Conservation (phyloP, 2,888 invertebrate genomes). For the Tetramorium bicarinatum region DNA sequence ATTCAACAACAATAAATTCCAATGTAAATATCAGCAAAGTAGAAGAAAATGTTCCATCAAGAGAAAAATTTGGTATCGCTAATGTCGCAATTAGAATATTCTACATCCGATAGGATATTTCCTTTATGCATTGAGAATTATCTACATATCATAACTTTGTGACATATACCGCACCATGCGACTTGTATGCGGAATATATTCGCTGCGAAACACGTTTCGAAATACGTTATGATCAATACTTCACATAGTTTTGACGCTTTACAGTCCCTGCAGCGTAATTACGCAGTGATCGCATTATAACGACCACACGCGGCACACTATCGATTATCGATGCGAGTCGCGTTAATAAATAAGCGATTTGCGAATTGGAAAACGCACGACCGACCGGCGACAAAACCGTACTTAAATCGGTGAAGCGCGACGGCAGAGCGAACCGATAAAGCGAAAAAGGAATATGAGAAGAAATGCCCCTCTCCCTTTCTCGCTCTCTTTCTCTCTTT, state of each 20-base stretch:
- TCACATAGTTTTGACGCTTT: slow-evolving; percentile 43
- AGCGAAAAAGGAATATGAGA: slow-evolving; percentile 58
- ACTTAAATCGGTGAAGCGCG: slow-evolving; percentile 57
- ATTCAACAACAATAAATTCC: background rate
- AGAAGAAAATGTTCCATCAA: too few relatives aligned
- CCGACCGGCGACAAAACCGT: slow-evolving; percentile 58
- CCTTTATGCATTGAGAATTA: background rate
- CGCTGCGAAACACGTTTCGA: slow-evolving; percentile 27
- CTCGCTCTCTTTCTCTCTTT: slow-evolving; percentile 68
- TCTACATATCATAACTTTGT: slow-evolving; percentile 6
- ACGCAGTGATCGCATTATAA: slow-evolving; percentile 52
- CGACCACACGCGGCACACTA: slow-evolving; percentile 25
- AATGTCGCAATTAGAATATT: slow-evolving; percentile 8
- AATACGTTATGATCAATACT: slow-evolving; percentile 43
- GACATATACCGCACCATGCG: background rate
- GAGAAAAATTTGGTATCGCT: background rate
- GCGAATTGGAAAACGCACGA: slow-evolving; percentile 53
- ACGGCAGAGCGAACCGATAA: slow-evolving; percentile 63
- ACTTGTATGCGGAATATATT: slow-evolving; percentile 18
- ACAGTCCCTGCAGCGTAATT: slow-evolving; percentile 52
- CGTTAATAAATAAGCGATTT: slow-evolving; percentile 56
- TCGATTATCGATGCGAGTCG: slow-evolving; percentile 52
- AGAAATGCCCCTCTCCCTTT: slow-evolving; percentile 38
- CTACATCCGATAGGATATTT: background rate
- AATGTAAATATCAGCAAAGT: background rate